phyloP scores from a whole-genome alignment of 2,113 vertebrate genomes.

The Callocephalon fimbriatum region DNA sequence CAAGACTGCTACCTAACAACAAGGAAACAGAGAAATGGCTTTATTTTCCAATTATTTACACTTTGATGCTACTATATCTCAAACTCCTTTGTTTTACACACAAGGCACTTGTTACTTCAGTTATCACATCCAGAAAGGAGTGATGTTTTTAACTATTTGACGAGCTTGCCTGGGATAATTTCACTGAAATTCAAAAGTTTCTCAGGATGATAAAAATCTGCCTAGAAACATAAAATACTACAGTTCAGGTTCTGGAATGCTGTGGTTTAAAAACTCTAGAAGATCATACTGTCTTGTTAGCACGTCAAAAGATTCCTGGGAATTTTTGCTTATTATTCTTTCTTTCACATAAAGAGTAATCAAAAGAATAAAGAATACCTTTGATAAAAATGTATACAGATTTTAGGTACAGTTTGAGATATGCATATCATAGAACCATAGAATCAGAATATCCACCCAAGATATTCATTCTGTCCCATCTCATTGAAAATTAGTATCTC shows the following conservation, averaged over 20 bases:
- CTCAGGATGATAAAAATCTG: not conserved
- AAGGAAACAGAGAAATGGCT: not conserved
- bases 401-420: not conserved
- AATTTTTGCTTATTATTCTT: not conserved
- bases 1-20: not conserved
- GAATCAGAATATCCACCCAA: not conserved
- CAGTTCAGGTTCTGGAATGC: not conserved
- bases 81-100: not conserved
- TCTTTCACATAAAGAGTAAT: not conserved
- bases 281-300: not conserved
- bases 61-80: not conserved
- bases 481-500: not conserved
- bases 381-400: not conserved
- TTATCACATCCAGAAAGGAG: not conserved
- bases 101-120: not conserved
- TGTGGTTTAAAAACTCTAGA: not conserved
- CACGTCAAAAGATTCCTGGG: not conserved
- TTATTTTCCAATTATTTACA: not conserved
- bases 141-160: not conserved
- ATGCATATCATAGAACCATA: too few species aligned
- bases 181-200: not conserved
- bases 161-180: not conserved
- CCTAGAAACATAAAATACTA: not conserved
- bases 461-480: not conserved
- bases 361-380: not conserved